Percentiles rank a stretch among this genome's conserved stretches.
phyloP scores from a whole-genome alignment of 2,797 vertebrate genomes.

The Bradypodion ventrale region DNA sequence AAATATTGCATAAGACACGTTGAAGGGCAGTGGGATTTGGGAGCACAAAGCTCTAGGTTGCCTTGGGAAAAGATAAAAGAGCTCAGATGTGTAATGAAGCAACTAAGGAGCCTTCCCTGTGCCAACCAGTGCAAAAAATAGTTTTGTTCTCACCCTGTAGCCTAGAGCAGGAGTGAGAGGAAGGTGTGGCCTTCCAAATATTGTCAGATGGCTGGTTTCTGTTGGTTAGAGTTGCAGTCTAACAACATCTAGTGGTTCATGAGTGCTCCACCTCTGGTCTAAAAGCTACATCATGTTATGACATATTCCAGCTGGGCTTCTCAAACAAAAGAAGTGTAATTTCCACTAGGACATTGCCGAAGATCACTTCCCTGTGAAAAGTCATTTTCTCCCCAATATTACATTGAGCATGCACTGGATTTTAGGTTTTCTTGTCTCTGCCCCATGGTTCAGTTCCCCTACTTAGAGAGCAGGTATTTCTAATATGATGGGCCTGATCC shows the following conservation, averaged over 20 bases:
- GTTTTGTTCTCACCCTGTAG: not conserved
- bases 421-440: not conserved
- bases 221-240: not conserved
- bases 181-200: not conserved
- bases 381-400: not conserved
- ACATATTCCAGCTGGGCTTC: not conserved
- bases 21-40: fast-evolving
- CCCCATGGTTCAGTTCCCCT: not conserved
- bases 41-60: fast-evolving
- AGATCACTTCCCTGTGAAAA: not conserved
- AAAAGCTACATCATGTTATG: not conserved
- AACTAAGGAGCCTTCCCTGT: not conserved
- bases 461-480: not conserved
- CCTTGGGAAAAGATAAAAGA: not conserved
- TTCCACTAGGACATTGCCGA: too few relatives aligned
- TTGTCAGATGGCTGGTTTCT: not conserved
- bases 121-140: not conserved
- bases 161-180: not conserved
- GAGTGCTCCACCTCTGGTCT: not conserved
- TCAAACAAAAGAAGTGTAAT: not conserved
- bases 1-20: not conserved
- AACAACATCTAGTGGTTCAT: not conserved
- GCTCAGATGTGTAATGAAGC: not conserved
- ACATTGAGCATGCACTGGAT: not conserved
- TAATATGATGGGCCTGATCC: not conserved